These are phyloP conservation scores for Zeus faber DNA, from an alignment of 2,113 vertebrate genomes.

Conservation along the genomic window DNA sequence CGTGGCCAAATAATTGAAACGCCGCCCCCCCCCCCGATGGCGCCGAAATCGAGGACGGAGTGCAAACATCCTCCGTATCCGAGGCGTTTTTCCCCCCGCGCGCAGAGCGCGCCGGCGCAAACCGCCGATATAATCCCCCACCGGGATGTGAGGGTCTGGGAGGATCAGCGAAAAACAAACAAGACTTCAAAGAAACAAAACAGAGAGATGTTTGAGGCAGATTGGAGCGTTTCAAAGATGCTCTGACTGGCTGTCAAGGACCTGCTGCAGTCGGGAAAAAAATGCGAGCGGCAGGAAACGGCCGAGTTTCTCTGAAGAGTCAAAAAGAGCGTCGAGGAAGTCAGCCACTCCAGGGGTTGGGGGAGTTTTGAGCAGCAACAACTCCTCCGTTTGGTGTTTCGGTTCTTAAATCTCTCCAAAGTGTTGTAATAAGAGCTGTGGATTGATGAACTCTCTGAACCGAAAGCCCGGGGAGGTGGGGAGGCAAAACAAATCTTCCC, in stretches of 20 bases:
- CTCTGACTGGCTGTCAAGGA: conserved; percentile 39
- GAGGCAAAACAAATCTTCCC: conserved; percentile 47
- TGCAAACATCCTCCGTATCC: too few species aligned
- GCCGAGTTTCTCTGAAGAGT: conserved; percentile 47
- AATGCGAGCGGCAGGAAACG: conserved; percentile 40
- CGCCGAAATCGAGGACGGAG: too few species aligned
- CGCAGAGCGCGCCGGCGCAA: conserved; percentile 4
- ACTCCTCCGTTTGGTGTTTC: conserved; percentile 40
- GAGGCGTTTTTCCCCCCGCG: conserved; percentile 9
- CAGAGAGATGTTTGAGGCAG: conserved; percentile 44
- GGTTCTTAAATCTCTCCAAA: conserved; percentile 32
- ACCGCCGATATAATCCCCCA: conserved; percentile 8
- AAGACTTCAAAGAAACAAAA: conserved; percentile 45
- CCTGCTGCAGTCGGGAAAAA: conserved; percentile 29
- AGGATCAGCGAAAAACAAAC: conserved; percentile 37
- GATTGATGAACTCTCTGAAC: conserved; percentile 57
- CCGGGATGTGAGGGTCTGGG: conserved; percentile 27
- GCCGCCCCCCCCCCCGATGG: too few species aligned
- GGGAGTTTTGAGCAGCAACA: conserved; percentile 37
- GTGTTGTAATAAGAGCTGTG: conserved; percentile 53
- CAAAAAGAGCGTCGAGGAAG: conserved; percentile 35
- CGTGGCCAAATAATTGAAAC: too few species aligned
- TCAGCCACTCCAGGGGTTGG: conserved; percentile 52
- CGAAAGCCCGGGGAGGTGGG: conserved; percentile 37
- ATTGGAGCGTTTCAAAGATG: conserved; percentile 41